Conservation (phyloP, 2,888 invertebrate species). For the Sericinus montela region DNA sequence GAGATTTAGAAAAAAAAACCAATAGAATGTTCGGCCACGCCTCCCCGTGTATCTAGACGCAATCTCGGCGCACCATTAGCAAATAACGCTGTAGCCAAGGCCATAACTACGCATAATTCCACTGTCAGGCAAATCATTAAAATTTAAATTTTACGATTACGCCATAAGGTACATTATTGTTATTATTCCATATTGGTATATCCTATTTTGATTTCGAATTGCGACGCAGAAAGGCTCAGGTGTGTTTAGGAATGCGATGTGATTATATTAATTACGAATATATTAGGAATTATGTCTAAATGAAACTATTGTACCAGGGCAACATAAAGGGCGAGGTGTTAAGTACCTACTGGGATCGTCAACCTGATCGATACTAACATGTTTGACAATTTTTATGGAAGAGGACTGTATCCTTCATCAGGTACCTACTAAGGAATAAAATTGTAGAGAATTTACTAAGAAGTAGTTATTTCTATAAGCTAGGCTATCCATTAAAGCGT, state of each 20-base stretch:
- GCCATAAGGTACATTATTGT: neutral
- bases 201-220: neutral
- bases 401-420: too few species aligned
- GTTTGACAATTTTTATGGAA: too few species aligned
- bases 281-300: too few species aligned
- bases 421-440: too few species aligned
- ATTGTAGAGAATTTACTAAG: too few species aligned
- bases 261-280: neutral
- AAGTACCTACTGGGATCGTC: too few species aligned
- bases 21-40: neutral
- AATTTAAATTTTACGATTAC: neutral
- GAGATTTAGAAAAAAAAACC: neutral
- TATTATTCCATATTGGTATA: neutral
- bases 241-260: neutral
- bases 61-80: constrained; percentile 6
- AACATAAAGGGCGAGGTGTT: too few species aligned
- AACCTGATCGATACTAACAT: too few species aligned
- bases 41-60: neutral
- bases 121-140: neutral
- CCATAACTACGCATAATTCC: constrained; percentile 2
- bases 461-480: too few species aligned
- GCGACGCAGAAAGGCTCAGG: neutral
- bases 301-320: too few species aligned
- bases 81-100: constrained; percentile 6
- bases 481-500: too few species aligned